Conservation (phyloP, 2,888 invertebrate species). For the Quadriops clusia region DNA sequence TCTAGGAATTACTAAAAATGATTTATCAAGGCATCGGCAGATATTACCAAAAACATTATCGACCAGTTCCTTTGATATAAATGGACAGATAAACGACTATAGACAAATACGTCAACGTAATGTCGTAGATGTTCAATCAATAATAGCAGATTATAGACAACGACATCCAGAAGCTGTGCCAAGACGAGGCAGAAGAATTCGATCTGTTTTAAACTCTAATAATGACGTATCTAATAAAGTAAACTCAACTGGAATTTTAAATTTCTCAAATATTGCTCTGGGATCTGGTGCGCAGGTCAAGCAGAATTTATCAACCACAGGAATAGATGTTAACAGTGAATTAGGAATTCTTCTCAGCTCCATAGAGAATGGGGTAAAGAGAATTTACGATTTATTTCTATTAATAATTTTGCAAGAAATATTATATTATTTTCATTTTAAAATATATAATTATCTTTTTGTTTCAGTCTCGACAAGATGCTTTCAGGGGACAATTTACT, state of each 20-base stretch:
- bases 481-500: conserved; percentile 40
- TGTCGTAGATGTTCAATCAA: conserved; percentile 70
- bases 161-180: conserved; percentile 64
- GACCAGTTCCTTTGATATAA: no score
- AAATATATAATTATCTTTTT: conserved; percentile 7
- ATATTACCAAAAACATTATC: no score
- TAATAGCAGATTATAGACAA: conserved; percentile 69
- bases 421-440: conserved; percentile 4
- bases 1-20: no score
- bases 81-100: conserved; percentile 38
- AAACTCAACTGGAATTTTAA: conserved; percentile 21
- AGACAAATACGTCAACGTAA: conserved; percentile 54
- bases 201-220: conserved; percentile 38
- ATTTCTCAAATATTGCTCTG: conserved; percentile 34
- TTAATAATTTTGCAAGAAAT: conserved; percentile 1
- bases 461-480: conserved; percentile 27
- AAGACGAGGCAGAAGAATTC: conserved; percentile 51
- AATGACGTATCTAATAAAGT: conserved; percentile 20
- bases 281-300: conserved; percentile 38
- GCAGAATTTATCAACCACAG: conserved; percentile 22
- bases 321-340: conserved; percentile 28
- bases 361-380: conserved; percentile 26
- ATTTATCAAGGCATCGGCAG: no score
- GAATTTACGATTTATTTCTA: no score
- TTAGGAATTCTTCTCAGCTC: conserved; percentile 28